These are phyloP conservation scores for Limnephilus lunatus DNA, from an alignment of 2,888 invertebrate species.

Conservation along the genomic window DNA sequence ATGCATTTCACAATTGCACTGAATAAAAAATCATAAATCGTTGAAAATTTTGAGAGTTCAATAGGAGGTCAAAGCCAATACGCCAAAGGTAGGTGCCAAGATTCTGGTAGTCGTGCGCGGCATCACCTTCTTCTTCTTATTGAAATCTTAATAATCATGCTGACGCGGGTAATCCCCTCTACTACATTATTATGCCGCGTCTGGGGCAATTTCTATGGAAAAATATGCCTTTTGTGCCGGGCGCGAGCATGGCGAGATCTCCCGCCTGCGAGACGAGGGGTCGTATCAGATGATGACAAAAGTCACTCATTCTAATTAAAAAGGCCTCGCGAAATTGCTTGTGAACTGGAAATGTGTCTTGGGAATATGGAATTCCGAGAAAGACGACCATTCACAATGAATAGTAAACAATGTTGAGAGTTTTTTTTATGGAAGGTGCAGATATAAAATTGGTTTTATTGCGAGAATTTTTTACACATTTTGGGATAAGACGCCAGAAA, in stretches of 20 bases:
- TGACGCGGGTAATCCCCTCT: conserved; percentile 25
- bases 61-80: background rate
- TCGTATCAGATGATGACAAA: conserved; percentile 26
- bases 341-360: conserved; percentile 2
- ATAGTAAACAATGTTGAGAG: background rate
- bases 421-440: background rate
- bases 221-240: conserved; percentile 28
- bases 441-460: background rate
- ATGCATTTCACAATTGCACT: background rate
- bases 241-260: background rate
- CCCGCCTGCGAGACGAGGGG: background rate
- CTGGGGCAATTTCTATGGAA: conserved; percentile 18
- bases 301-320: conserved; percentile 40
- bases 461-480: background rate
- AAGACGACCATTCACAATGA: background rate
- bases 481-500: background rate
- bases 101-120: background rate
- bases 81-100: background rate
- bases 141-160: conserved; percentile 32
- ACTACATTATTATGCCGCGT: conserved; percentile 24
- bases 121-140: conserved; percentile 25
- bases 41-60: background rate
- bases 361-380: background rate
- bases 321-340: background rate
- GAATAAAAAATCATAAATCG: background rate